Base-by-base conservation (phyloP, 1,140 invertebrate genomes). In the Venturia canescens region DNA sequence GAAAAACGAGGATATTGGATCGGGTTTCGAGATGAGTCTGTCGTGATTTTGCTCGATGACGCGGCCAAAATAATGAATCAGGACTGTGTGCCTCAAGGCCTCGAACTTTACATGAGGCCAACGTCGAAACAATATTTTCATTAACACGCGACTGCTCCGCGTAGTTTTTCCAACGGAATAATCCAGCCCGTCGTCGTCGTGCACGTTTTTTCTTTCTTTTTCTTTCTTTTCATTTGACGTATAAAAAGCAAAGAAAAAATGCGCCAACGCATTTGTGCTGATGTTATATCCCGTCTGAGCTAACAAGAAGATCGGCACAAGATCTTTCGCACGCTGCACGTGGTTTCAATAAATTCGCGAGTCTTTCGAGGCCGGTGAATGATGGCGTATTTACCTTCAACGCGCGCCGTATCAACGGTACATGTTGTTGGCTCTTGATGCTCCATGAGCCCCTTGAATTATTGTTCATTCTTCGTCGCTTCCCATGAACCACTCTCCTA, bases 311-410 rank as follows among this genome's bases (percentile, higher is more conserved):
- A 53, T 16, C 50, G 50, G n/a, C 15, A n/a, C 3, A 53, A 53
- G 50, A 53, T 53, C 50, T 53, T 53, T 53, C 50, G 50, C 50
- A 53, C 50, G 50, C 50, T 53, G n/a, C 50, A 53, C 50, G 50
- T 53, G 50, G 3, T 53, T 53, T 53, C 50, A 53, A 53, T 53
- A 53, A 53, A 53, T 53, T 53, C 50, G 50, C 50, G 50, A 16
- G 50, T 53, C 50, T 53, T 53, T 16, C n/a, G 50, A 53, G 31
- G 50, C 11, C 50, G n/a, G 15, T 16, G 50, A 53, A 53, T 53
- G 50, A 53, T 53, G 13, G 15, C 15, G 15, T 53, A 53, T 53
- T 53, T 53, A 53, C 50, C 50, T 53, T 53, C 15, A 53, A n/a
- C 15, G 50, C 15, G 50, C 50, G 13, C 50, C n/a, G 13, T n/a